These are phyloP conservation scores for Trachelus troglodyta DNA, from an alignment of 2,888 invertebrate species.

Conservation along the genomic window DNA sequence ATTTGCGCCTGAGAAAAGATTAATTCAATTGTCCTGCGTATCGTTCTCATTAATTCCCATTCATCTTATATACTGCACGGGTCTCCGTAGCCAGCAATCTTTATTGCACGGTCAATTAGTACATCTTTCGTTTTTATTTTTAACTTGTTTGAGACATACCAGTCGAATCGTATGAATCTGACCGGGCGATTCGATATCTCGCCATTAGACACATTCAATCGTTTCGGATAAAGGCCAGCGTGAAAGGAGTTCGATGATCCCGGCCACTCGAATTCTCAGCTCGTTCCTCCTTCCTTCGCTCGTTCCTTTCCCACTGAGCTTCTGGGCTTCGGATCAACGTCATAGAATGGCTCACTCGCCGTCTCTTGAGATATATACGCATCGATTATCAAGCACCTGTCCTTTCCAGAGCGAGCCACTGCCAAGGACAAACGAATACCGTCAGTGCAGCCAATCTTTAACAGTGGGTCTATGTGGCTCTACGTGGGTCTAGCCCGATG, in stretches of 20 bases:
- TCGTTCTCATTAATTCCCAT: too few species aligned
- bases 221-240: neutral
- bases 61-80: too few species aligned
- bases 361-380: neutral
- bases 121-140: neutral
- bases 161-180: neutral
- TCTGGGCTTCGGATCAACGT: neutral
- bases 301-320: neutral
- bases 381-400: slow-evolving; percentile 7
- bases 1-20: neutral
- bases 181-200: neutral
- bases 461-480: neutral
- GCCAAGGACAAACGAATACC: neutral
- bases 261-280: neutral
- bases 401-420: neutral
- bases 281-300: neutral
- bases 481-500: neutral
- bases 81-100: neutral
- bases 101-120: neutral
- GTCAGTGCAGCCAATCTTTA: neutral
- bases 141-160: too few species aligned
- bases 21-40: too few species aligned
- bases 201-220: neutral
- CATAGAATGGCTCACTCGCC: neutral
- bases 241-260: slow-evolving; percentile 4